phyloP scores from a whole-genome alignment of 2,888 invertebrate species.

The Macropis europaea region DNA sequence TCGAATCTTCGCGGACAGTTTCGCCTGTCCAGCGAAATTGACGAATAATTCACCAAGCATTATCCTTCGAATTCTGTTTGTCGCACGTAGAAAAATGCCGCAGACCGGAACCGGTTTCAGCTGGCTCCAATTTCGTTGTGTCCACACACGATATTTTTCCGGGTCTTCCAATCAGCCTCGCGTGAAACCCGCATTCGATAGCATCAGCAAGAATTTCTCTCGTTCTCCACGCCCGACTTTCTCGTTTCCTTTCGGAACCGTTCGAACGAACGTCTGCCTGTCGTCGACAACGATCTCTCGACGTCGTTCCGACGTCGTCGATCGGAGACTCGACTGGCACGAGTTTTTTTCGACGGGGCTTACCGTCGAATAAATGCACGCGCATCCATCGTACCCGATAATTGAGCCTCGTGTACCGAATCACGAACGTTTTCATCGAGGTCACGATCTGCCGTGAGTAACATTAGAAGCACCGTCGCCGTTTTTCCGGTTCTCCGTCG shows the following conservation, averaged over 20 bases:
- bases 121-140: neutral
- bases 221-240: no score
- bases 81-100: neutral
- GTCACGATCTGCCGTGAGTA: conserved; percentile 38
- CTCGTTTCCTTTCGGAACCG: no score
- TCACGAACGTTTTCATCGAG: conserved; percentile 55
- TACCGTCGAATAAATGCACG: conserved; percentile 32
- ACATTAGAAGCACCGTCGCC: conserved; percentile 39
- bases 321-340: neutral
- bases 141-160: no score
- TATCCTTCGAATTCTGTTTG: neutral
- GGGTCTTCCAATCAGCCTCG: no score
- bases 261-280: neutral
- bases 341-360: neutral
- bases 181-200: no score
- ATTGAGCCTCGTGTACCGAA: conserved; percentile 47
- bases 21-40: conserved; percentile 6
- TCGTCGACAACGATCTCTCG: neutral
- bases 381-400: conserved; percentile 32
- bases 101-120: neutral
- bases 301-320: no score
- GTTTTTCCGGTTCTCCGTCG: neutral
- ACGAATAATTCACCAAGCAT: neutral
- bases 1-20: conserved; percentile 14
- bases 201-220: no score